Conservation (phyloP, 2,888 invertebrate species). For the Sepioteuthis lessoniana region DNA sequence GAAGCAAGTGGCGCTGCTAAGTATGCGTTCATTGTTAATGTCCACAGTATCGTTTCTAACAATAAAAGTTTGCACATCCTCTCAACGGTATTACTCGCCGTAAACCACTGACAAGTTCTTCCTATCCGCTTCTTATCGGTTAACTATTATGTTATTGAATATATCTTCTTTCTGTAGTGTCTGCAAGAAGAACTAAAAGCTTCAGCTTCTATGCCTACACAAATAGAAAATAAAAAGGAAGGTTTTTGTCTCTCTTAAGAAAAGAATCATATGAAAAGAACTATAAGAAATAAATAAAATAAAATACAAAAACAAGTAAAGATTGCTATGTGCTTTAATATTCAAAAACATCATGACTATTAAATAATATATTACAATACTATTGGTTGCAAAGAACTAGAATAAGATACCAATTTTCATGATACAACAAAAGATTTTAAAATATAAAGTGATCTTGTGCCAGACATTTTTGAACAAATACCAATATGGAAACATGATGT, state of each 20-base stretch:
- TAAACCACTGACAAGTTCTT: neutral
- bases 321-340: too few species aligned
- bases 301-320: too few species aligned
- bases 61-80: neutral
- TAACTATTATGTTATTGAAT: neutral
- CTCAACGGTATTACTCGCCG: neutral
- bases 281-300: neutral
- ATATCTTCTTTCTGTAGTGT: neutral
- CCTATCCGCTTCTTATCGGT: neutral
- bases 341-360: too few species aligned
- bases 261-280: neutral
- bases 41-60: neutral
- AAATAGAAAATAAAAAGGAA: neutral
- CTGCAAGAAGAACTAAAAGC: neutral
- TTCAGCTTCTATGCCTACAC: neutral
- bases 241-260: neutral
- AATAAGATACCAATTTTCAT: too few species aligned
- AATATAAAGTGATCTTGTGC: too few species aligned
- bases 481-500: too few species aligned
- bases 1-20: neutral
- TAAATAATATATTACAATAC: too few species aligned
- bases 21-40: neutral
- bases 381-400: too few species aligned
- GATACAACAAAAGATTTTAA: too few species aligned
- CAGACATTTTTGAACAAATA: too few species aligned